A percentile compares a stretch with the other conserved stretches of the same genome.
These are phyloP conservation scores for Clarias magur DNA, from an alignment of 2,113 vertebrate species.

Conservation along the genomic window DNA sequence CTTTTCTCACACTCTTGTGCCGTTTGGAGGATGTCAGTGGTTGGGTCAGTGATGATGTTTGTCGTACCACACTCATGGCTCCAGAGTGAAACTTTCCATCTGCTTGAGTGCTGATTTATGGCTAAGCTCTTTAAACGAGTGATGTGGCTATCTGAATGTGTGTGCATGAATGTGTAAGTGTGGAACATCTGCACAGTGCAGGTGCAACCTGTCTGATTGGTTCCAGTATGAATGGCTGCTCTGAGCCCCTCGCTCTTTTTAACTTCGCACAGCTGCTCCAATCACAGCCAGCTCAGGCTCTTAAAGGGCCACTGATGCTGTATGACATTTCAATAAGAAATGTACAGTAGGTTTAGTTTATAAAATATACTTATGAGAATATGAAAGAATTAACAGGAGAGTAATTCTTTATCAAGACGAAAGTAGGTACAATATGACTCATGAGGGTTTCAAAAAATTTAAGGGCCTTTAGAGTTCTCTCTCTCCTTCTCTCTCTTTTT, in stretches of 20 bases:
- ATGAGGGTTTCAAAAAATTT: neutral
- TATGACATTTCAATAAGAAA: neutral
- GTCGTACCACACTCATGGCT: slow-evolving; percentile 64
- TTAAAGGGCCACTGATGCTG: slow-evolving; percentile 72
- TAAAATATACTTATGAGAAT: neutral
- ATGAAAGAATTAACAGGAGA: neutral
- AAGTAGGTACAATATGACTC: neutral
- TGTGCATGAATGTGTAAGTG: slow-evolving; percentile 11
- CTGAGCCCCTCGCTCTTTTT: slow-evolving; percentile 40
- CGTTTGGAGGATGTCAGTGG: slow-evolving; percentile 74
- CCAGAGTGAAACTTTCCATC: slow-evolving; percentile 34
- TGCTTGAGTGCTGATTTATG: neutral
- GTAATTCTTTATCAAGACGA: neutral
- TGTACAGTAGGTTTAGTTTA: neutral
- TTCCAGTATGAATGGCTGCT: slow-evolving; percentile 54
- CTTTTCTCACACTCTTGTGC: slow-evolving; percentile 77
- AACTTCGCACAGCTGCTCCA: slow-evolving; percentile 57
- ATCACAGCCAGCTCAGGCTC: slow-evolving; percentile 56
- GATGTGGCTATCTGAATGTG: neutral
- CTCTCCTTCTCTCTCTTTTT: neutral
- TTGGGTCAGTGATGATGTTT: slow-evolving; percentile 63
- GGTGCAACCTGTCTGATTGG: slow-evolving; percentile 54
- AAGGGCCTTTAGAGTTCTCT: neutral
- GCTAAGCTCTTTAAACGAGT: neutral
- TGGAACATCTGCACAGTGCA: slow-evolving; percentile 24